Percentiles rank a stretch among this genome's conserved stretches.
phyloP scores from a whole-genome alignment of 2,888 invertebrate genomes.

The Phyllotreta striolata region DNA sequence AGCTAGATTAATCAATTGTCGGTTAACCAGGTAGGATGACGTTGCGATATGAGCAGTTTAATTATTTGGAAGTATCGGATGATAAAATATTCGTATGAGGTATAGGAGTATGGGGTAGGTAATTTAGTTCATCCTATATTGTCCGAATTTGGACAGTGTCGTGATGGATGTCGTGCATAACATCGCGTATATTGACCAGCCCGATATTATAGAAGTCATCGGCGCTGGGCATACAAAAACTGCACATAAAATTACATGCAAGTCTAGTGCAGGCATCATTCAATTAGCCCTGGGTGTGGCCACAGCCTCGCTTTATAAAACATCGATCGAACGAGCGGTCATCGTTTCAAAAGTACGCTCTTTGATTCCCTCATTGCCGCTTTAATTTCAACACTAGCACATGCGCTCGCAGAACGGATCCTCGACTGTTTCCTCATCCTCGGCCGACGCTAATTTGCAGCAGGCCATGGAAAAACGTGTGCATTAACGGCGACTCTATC shows the following conservation, averaged over 20 bases:
- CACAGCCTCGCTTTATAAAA: constrained; percentile 62
- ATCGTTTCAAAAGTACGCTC: constrained; percentile 64
- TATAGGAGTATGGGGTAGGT: constrained; percentile 33
- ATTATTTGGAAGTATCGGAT: constrained; percentile 45
- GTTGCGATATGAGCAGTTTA: constrained; percentile 42
- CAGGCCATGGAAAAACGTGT: constrained; percentile 51
- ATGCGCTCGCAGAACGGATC: constrained; percentile 51
- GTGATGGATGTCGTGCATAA: constrained; percentile 54
- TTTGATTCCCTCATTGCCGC: constrained; percentile 62
- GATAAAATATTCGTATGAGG: constrained; percentile 45
- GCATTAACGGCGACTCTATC: constrained; percentile 46
- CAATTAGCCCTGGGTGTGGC: constrained; percentile 63
- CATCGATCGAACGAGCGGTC: constrained; percentile 64
- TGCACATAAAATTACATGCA: constrained; percentile 53
- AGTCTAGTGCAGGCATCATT: constrained; percentile 61
- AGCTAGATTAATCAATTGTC: constrained; percentile 22
- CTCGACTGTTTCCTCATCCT: constrained; percentile 50
- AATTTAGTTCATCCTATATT: constrained; percentile 47
- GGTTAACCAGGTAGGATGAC: constrained; percentile 14
- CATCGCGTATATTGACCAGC: constrained; percentile 44
- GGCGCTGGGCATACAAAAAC: constrained; percentile 46
- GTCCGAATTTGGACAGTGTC: constrained; percentile 51
- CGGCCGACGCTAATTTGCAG: constrained; percentile 52
- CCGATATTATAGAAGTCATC: constrained; percentile 36
- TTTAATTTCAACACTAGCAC: constrained; percentile 58